Evolutionary conservation across 2,888 invertebrate species (phyloP), one percentile per base, ranked within the genome.

Genomic region (Leistus spinibarbis): DNA sequence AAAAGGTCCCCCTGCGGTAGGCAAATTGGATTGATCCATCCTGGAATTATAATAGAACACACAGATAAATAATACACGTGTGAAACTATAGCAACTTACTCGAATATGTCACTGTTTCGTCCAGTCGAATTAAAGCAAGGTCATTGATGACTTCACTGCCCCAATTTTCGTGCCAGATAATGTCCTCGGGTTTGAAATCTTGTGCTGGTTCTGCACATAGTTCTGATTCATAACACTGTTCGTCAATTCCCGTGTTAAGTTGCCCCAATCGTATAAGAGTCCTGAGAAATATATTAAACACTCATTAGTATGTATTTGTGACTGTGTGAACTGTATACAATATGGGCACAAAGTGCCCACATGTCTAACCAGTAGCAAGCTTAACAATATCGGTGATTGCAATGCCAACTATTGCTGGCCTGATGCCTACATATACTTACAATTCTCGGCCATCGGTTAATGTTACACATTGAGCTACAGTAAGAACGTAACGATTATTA

Each of bases 1-100:
- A 87, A 77, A 40, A 88, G 83, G 9, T 85, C 82, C 0, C 83
- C 84, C 9, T 82, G 84, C 5, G 89, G 88, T 64, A 91, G 81
- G 79, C 91, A 92, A 75, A 91, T 87, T 9, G 91, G 73, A 1
- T 7, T 4, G 5, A 73, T 60, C 73, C 73, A 73, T 60, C 60
- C 73, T 73, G 23, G 7, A 72, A 65, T 2, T 40, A 16, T 40
- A 7, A 40, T 17, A 16, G 2, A 19, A 1, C 9, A 7, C n/a
- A n/a, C n/a, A n/a, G n/a, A n/a, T n/a, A n/a, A n/a, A n/a, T n/a
- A n/a, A 56, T 13, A 56, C 4, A 5, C 4, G 10, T 7, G 10
- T 10, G 10, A 10, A 53, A 54, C 13, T 16, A 16, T 2, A 54
- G 54, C n/a, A 16, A 54, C 57, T 57, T 16, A 57, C 57, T 57